Evolutionary conservation across 2,888 invertebrate species (phyloP), one percentile per base, ranked within the genome.

Genomic region (Eugnorisma glareosa): DNA sequence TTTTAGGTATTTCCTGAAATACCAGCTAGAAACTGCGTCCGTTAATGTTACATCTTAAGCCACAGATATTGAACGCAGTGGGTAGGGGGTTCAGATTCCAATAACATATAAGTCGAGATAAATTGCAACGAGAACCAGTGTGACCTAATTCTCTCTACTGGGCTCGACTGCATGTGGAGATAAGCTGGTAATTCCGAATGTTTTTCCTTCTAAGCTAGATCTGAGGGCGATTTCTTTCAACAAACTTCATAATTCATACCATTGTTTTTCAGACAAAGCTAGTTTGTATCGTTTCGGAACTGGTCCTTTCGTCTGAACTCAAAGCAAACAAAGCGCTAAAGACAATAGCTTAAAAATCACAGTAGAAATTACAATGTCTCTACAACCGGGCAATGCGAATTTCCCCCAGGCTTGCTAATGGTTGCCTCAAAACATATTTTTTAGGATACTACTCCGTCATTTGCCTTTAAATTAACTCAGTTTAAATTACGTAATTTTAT

Each of bases 101-200:
- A 77, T 77, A 83, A 77, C 74, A 37, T 48, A 28, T 73, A 82
- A 37, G 64, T 77, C 79, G 73, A 73, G 54, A 75, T 77, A 71
- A 75, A 87, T 86, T 74, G 71, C 68, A 78, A 13, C 31, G 18
- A 82, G 75, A 73, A 28, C 73, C 69, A 64, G n/a, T 68, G 51
- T 84, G 84, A 81, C 81, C 86, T 84, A 86, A 63, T 74, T 85
- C 51, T 66, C 75, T 80, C 48, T 82, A 75, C 57, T 63, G 35
- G 31, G 51, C 31, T 15, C 40, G 35, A 18, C 40, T 40, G 18
- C n/a, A 37, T 71, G 35, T 24, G 13, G n/a, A 76, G 77, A 73
- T 84, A 68, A 72, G 75, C 75, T 68, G 57, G 24, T 63, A 67
- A 66, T 69, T 40, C 64, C 68, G 68, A 68, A 57, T 72, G 68